These are phyloP conservation scores for Chalcosyrphus nemorum DNA, from an alignment of 2,888 invertebrate genomes.

Conservation along the genomic window DNA sequence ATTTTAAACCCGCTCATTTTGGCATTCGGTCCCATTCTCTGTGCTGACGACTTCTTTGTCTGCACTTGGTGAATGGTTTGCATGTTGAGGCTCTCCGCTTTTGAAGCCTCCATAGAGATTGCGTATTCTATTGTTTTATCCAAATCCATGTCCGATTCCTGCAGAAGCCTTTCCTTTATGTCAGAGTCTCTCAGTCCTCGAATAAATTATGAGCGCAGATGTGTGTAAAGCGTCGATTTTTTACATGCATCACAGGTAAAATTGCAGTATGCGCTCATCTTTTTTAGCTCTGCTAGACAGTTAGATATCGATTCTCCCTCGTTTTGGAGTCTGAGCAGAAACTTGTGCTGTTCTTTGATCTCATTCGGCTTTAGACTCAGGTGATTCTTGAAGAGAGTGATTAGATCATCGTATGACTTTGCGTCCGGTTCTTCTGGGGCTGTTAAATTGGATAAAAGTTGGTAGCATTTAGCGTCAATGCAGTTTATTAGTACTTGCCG, in stretches of 20 bases:
- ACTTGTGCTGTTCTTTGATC: constrained; percentile 17
- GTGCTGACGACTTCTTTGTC: background rate
- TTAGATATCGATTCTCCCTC: too few relatives aligned
- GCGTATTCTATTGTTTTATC: constrained; percentile 2
- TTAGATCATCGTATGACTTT: constrained; percentile 20
- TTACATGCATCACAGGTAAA: constrained; percentile 5
- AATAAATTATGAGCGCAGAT: constrained; percentile 5
- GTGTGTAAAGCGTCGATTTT: constrained; percentile 6
- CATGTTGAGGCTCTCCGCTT: constrained; percentile 1
- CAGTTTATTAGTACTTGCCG: background rate
- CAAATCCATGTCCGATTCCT: too few relatives aligned
- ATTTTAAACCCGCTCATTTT: background rate
- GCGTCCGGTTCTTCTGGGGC: constrained; percentile 12
- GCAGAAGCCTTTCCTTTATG: constrained; percentile 17
- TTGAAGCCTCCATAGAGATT: constrained; percentile 16
- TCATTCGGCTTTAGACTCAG: background rate
- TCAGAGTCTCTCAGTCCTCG: constrained; percentile 5
- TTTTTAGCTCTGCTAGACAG: too few relatives aligned
- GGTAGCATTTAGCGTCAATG: too few relatives aligned
- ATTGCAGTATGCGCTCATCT: too few relatives aligned
- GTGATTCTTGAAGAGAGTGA: background rate
- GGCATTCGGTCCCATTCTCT: background rate
- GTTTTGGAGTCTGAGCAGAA: too few relatives aligned
- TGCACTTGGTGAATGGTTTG: background rate
- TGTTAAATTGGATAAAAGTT: constrained; percentile 19